phyloP scores from a whole-genome alignment of 2,888 invertebrate genomes.

The Trissolcus brochymenae region DNA sequence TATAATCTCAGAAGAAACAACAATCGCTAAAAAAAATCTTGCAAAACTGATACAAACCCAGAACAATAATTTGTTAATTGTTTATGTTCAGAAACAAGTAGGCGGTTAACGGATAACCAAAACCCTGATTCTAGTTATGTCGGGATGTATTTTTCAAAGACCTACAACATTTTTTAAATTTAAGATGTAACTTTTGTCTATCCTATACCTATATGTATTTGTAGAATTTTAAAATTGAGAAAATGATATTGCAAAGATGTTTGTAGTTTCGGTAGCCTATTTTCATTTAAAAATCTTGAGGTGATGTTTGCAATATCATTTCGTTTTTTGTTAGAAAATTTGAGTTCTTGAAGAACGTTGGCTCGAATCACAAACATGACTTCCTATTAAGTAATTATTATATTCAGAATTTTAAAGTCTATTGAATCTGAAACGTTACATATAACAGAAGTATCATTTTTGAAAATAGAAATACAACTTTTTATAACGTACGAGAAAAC shows the following conservation, averaged over 20 bases:
- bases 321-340: too few species aligned
- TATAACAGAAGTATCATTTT: neutral
- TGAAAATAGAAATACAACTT: neutral
- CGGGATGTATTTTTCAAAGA: constrained; percentile 23
- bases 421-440: constrained; percentile 4
- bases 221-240: too few species aligned
- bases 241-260: too few species aligned
- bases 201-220: too few species aligned
- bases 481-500: neutral
- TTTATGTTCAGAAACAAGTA: constrained; percentile 30
- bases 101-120: neutral
- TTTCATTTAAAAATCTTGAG: too few species aligned
- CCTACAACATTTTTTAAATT: too few species aligned
- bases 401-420: constrained; percentile 15
- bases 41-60: constrained; percentile 6
- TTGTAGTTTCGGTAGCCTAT: too few species aligned
- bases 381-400: constrained; percentile 28
- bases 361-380: constrained; percentile 37
- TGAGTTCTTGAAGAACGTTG: constrained; percentile 5
- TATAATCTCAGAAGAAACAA: constrained; percentile 3
- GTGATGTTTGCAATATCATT: too few species aligned
- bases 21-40: neutral
- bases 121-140: constrained; percentile 1
- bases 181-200: too few species aligned
- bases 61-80: constrained; percentile 47